Evolutionary conservation across 2,113 vertebrate genomes (phyloP).

Genomic region (Ctenodactylus gundi): DNA sequence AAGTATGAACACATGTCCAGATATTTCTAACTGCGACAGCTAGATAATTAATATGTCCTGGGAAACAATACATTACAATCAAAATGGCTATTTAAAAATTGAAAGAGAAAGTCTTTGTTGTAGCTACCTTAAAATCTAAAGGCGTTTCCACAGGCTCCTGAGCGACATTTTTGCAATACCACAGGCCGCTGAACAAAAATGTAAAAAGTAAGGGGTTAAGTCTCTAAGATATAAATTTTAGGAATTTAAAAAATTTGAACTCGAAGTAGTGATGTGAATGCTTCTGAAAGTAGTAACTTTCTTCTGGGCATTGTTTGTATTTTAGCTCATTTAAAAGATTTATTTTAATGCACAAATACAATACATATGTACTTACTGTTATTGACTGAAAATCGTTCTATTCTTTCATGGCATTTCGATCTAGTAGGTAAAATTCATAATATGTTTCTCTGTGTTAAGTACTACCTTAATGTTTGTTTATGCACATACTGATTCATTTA

Average conservation of each 20-base stretch:
- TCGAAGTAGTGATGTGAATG: not conserved
- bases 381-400: not conserved
- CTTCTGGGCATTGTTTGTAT: not conserved
- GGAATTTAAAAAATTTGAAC: slow-evolving; percentile 34
- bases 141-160: not conserved
- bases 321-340: not conserved
- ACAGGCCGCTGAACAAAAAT: not conserved
- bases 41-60: not conserved
- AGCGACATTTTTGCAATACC: slow-evolving; percentile 27
- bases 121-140: slow-evolving; percentile 11
- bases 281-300: not conserved
- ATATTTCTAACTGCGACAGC: not conserved
- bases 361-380: not conserved
- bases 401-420: not conserved
- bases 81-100: slow-evolving; percentile 4
- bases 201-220: not conserved
- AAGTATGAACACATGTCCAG: not conserved
- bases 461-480: slow-evolving; percentile 13
- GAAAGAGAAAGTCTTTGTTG: not conserved
- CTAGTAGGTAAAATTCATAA: not conserved
- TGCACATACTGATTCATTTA: not conserved
- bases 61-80: not conserved
- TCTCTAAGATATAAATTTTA: not conserved
- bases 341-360: slow-evolving; percentile 14
- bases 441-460: not conserved